phyloP scores from a whole-genome alignment of 2,797 vertebrate genomes.

The Pelobates cultripes region DNA sequence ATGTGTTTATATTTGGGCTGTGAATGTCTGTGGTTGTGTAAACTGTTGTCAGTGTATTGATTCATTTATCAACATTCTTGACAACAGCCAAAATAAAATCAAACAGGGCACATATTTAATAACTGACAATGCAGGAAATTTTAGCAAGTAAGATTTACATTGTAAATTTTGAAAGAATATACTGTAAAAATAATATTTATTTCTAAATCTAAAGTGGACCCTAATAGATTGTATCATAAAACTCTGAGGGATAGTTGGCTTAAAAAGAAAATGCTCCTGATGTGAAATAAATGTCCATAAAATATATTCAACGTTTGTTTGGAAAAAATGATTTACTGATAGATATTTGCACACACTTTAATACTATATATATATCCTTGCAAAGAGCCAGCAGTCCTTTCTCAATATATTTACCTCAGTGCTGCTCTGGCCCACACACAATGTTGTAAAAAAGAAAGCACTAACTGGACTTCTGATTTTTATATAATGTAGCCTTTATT shows the following conservation, averaged over 20 bases:
- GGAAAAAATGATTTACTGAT: too few relatives aligned
- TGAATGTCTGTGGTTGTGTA: background rate
- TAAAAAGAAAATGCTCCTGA: too few relatives aligned
- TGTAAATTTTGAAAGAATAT: background rate
- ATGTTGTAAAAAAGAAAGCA: too few relatives aligned
- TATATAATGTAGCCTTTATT: too few relatives aligned
- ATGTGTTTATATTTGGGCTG: background rate
- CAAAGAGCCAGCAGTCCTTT: background rate
- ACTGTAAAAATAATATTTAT: background rate
- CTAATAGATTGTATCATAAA: too few relatives aligned
- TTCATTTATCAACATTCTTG: constrained; percentile 13
- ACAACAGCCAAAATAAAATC: background rate
- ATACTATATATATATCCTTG: background rate
- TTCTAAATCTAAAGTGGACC: background rate
- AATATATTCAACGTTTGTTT: too few relatives aligned
- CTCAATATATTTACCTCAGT: too few relatives aligned
- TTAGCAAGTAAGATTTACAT: background rate
- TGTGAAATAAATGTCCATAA: too few relatives aligned
- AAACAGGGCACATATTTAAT: background rate
- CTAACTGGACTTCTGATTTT: too few relatives aligned
- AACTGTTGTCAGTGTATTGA: background rate
- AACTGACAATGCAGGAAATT: background rate
- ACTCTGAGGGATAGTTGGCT: too few relatives aligned
- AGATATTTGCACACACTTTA: too few relatives aligned
- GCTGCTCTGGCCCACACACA: too few relatives aligned